Conservation (phyloP, 1,140 invertebrate genomes). For the Trypoxylus dichotomus region DNA sequence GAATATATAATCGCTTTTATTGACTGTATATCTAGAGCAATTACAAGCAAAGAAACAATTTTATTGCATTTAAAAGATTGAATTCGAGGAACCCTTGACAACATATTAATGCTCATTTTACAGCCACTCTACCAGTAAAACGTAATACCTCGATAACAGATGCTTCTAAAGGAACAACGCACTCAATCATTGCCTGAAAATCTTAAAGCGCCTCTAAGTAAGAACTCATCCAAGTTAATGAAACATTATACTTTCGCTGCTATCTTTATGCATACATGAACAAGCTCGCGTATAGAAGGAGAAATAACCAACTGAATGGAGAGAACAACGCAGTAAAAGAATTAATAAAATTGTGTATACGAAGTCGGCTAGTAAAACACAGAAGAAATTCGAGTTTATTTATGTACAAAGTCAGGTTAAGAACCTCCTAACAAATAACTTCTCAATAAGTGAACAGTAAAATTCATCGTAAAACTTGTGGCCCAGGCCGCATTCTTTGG, state of each 20-base stretch:
- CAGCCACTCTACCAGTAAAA: neutral
- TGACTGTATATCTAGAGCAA: too few species aligned
- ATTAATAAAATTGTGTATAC: neutral
- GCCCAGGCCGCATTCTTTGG: conserved; percentile 26
- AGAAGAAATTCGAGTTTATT: conserved; percentile 14
- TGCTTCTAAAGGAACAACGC: neutral
- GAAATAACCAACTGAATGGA: neutral
- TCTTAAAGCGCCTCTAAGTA: neutral
- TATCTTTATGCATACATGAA: neutral
- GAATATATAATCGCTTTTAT: too few species aligned
- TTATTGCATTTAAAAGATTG: neutral
- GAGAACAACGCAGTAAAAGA: neutral
- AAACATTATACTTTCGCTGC: neutral
- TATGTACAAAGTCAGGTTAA: conserved; percentile 33
- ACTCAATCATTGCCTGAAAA: neutral
- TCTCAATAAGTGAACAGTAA: conserved; percentile 33
- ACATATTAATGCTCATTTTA: neutral
- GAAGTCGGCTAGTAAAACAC: conserved; percentile 11
- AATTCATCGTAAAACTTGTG: conserved; percentile 31
- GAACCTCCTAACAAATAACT: conserved; percentile 34
- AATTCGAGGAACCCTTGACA: neutral
- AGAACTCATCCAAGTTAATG: neutral
- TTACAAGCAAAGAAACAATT: neutral
- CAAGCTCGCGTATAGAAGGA: neutral
- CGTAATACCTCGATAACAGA: conserved; percentile 1